phyloP scores from a whole-genome alignment of 2,113 vertebrate genomes.

The Dolichallabes microphthalmus region DNA sequence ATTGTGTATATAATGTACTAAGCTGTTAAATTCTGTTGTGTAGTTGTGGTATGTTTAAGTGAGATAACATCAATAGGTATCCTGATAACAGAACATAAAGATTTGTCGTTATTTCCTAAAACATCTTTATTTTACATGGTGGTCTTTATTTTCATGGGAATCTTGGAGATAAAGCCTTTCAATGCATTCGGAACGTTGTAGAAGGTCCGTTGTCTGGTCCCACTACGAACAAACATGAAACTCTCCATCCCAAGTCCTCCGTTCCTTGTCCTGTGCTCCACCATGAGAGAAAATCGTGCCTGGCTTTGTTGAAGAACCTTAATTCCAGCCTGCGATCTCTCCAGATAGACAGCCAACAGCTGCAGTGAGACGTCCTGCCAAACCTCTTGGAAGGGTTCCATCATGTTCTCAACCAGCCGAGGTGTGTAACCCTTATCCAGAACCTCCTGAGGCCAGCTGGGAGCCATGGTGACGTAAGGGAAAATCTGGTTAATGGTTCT shows the following conservation, averaged over 20 bases:
- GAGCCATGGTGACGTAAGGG: conserved; percentile 72
- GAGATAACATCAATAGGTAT: not conserved
- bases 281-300: conserved; percentile 63
- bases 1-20: not conserved
- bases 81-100: not conserved
- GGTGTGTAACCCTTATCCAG: conserved; percentile 62
- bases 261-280: conserved; percentile 48
- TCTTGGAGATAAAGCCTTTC: conserved; percentile 26
- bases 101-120: not conserved
- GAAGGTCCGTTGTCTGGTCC: conserved; percentile 59
- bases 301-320: conserved; percentile 48
- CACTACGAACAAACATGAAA: conserved; percentile 46
- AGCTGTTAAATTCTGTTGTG: not conserved
- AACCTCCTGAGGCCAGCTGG: conserved; percentile 63
- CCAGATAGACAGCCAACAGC: conserved; percentile 55
- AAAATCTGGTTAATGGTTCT: conserved; percentile 66
- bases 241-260: conserved; percentile 37
- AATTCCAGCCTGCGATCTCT: conserved; percentile 41
- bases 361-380: conserved; percentile 76
- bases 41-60: not conserved
- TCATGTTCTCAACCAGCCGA: conserved; percentile 65
- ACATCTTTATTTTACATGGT: not conserved
- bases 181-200: conserved; percentile 60
- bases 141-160: conserved; percentile 24
- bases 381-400: conserved; percentile 60